Conservation (phyloP, 2,888 invertebrate species). For the Orchesella flavescens region DNA sequence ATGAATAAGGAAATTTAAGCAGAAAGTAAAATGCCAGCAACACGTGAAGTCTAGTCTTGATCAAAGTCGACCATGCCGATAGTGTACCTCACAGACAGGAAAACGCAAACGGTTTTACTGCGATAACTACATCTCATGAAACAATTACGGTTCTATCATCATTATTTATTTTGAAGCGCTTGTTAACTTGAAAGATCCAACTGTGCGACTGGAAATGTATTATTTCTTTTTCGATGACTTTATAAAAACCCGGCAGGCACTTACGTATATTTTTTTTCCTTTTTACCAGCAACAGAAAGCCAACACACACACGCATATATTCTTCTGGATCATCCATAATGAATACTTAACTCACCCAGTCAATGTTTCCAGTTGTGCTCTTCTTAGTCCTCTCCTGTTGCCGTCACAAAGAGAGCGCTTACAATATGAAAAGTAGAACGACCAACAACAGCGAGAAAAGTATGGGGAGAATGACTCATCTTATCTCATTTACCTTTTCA, state of each 20-base stretch:
- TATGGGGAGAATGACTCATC: slow-evolving; percentile 58
- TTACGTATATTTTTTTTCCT: no score
- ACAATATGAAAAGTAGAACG: slow-evolving; percentile 31
- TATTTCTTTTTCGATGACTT: slow-evolving; percentile 26
- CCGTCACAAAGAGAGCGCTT: slow-evolving; percentile 25
- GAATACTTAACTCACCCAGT: background rate
- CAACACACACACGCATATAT: background rate
- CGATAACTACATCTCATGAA: slow-evolving; percentile 21
- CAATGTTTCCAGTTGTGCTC: background rate
- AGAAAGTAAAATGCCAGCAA: no score
- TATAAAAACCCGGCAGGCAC: slow-evolving; percentile 6
- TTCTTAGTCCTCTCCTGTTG: no score
- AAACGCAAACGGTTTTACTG: no score
- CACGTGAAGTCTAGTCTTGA: background rate
- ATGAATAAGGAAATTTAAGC: no score
- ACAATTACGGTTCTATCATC: slow-evolving; percentile 55
- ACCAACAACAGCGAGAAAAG: slow-evolving; percentile 48
- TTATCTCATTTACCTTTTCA: slow-evolving; percentile 45
- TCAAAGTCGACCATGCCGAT: background rate
- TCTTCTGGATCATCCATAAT: background rate
- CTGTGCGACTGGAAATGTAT: slow-evolving; percentile 34
- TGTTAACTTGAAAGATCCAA: slow-evolving; percentile 57
- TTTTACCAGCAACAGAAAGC: no score
- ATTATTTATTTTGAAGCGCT: slow-evolving; percentile 59
- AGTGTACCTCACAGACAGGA: no score